These are phyloP conservation scores for Palaemon carinicauda DNA, from an alignment of 1,140 invertebrate genomes.

Conservation along the genomic window DNA sequence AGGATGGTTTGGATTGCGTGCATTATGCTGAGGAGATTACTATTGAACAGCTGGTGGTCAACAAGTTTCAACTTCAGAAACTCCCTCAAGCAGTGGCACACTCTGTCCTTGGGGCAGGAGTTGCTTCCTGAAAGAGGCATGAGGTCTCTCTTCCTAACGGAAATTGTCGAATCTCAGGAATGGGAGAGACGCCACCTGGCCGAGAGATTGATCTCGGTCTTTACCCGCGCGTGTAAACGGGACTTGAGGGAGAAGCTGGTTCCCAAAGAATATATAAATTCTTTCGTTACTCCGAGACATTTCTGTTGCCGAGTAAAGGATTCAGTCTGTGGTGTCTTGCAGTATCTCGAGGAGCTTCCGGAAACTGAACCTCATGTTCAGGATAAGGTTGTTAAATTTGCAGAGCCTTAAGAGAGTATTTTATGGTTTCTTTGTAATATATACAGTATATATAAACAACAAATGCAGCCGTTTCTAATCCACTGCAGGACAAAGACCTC, in stretches of 20 bases:
- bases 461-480: no score
- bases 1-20: background rate
- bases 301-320: background rate
- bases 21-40: background rate
- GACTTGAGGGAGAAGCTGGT: background rate
- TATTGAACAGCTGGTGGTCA: background rate
- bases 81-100: background rate
- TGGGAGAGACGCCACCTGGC: background rate
- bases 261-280: background rate
- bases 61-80: background rate
- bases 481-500: no score
- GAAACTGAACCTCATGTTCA: no score
- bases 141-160: background rate
- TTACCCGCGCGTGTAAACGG: background rate
- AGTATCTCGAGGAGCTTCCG: background rate
- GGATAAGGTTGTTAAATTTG: no score
- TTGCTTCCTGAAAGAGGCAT: background rate
- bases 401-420: no score
- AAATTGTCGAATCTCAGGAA: background rate
- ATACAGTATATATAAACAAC: no score
- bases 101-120: background rate
- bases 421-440: no score
- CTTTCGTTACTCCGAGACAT: background rate
- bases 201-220: background rate
- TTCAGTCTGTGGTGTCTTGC: background rate